phyloP scores from a whole-genome alignment of 2,113 vertebrate genomes.

The Hucho hucho region DNA sequence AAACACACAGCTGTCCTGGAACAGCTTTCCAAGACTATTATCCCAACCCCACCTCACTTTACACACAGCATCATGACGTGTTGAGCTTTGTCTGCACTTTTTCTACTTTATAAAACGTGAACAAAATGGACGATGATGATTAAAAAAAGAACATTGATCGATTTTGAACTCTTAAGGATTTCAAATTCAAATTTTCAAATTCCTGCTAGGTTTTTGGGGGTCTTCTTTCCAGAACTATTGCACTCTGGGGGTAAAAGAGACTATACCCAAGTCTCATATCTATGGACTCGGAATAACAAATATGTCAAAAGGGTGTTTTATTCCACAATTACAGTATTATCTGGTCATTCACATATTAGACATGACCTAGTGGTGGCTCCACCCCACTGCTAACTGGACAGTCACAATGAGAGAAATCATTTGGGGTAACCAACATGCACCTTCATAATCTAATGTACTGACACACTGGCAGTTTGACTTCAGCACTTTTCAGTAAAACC shows the following conservation, averaged over 20 bases:
- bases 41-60: slow-evolving; percentile 24
- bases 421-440: background rate
- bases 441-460: slow-evolving; percentile 23
- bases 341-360: slow-evolving; percentile 26
- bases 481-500: slow-evolving; percentile 68
- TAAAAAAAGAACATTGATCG: slow-evolving; percentile 43
- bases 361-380: slow-evolving; percentile 35
- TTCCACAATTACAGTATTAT: slow-evolving; percentile 67
- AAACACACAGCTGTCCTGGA: slow-evolving; percentile 1
- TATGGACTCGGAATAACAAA: slow-evolving; percentile 38
- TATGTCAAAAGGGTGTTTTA: slow-evolving; percentile 40
- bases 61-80: slow-evolving; percentile 45
- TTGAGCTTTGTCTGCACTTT: slow-evolving; percentile 69
- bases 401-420: slow-evolving; percentile 13
- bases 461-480: slow-evolving; percentile 9
- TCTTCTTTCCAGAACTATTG: slow-evolving; percentile 43
- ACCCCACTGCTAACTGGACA: slow-evolving; percentile 8
- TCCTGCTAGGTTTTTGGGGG: slow-evolving; percentile 31
- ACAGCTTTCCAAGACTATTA: slow-evolving; percentile 27
- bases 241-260: slow-evolving; percentile 41
- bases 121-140: slow-evolving; percentile 51
- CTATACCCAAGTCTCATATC: background rate
- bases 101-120: slow-evolving; percentile 47
- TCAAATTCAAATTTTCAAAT: slow-evolving; percentile 60
- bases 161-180: slow-evolving; percentile 46